A percentile compares a stretch with the other conserved stretches of the same genome.
Evolutionary conservation across 2,797 vertebrate genomes (phyloP).

Genomic region (Tokudaia muenninki): DNA sequence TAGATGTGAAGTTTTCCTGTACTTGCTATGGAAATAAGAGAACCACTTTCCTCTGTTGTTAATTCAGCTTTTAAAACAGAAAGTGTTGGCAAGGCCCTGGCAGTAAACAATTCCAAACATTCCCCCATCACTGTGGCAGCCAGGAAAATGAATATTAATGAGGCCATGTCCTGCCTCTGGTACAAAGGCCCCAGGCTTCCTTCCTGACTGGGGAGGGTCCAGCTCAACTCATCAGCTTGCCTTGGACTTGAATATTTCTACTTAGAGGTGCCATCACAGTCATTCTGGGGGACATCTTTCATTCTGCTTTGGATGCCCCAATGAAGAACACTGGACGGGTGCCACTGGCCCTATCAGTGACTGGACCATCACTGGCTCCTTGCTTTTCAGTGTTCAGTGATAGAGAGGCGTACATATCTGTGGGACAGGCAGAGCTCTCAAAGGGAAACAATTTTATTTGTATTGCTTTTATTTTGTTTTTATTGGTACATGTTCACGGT

Average conservation of each 20-base stretch:
- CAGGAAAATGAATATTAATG: constrained; percentile 36
- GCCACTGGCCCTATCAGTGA: rapidly evolving
- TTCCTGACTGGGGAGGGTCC: neutral
- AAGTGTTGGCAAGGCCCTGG: neutral
- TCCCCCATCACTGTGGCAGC: neutral
- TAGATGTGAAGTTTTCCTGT: neutral
- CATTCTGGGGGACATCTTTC: neutral
- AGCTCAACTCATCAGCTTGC: neutral
- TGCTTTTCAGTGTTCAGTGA: neutral
- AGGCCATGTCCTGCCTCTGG: neutral
- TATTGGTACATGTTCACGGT: no score
- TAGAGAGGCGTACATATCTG: no score
- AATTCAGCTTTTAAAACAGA: constrained; percentile 52
- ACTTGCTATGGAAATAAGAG: neutral
- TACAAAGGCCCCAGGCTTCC: neutral
- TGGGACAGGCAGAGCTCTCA: neutral
- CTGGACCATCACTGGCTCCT: neutral
- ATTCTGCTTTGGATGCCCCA: neutral
- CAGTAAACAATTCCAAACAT: constrained; percentile 8
- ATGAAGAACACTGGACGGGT: neutral
- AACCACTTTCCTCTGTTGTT: constrained; percentile 31
- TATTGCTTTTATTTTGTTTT: neutral
- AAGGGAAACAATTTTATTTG: neutral
- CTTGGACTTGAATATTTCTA: neutral
- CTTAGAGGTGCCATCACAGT: neutral